Evolutionary conservation across 1,140 invertebrate species (phyloP).

Genomic region (Bombus superbus): DNA sequence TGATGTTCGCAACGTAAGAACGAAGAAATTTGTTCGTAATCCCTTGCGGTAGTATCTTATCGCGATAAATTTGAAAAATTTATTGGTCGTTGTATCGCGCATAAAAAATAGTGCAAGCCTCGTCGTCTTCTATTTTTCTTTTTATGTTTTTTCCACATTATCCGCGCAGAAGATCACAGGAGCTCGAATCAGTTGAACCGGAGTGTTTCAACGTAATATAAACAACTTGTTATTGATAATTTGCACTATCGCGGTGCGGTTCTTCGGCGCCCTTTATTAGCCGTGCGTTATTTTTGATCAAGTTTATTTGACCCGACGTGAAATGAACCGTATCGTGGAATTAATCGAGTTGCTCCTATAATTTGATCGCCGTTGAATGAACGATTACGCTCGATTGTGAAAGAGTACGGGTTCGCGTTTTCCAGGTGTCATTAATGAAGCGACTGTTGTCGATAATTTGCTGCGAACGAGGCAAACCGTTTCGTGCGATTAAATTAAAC

Average conservation of each 20-base stretch:
- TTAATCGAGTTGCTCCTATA: constrained; percentile 28
- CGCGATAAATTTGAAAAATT: too few relatives aligned
- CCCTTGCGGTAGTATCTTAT: too few relatives aligned
- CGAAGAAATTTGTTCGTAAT: too few relatives aligned
- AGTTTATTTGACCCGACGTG: background rate
- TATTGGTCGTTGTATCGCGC: too few relatives aligned
- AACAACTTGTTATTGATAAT: constrained; percentile 37
- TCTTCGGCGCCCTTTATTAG: background rate
- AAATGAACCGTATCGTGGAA: constrained; percentile 11
- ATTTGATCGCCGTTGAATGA: constrained; percentile 31
- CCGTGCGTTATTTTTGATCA: constrained; percentile 15
- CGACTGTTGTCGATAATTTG: constrained; percentile 2
- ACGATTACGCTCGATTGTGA: constrained; percentile 19
- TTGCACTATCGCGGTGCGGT: background rate
- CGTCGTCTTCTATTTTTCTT: too few relatives aligned
- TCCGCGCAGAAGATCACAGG: background rate
- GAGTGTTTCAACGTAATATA: background rate
- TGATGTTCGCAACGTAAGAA: too few relatives aligned
- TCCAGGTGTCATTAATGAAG: background rate
- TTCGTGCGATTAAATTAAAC: background rate
- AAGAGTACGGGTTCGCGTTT: constrained; percentile 5
- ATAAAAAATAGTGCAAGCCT: too few relatives aligned
- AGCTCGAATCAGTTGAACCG: background rate
- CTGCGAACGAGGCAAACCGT: background rate
- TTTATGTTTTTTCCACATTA: background rate